These are phyloP conservation scores for Psittacara wagleri DNA, from an alignment of 2,113 vertebrate genomes.

Conservation along the genomic window DNA sequence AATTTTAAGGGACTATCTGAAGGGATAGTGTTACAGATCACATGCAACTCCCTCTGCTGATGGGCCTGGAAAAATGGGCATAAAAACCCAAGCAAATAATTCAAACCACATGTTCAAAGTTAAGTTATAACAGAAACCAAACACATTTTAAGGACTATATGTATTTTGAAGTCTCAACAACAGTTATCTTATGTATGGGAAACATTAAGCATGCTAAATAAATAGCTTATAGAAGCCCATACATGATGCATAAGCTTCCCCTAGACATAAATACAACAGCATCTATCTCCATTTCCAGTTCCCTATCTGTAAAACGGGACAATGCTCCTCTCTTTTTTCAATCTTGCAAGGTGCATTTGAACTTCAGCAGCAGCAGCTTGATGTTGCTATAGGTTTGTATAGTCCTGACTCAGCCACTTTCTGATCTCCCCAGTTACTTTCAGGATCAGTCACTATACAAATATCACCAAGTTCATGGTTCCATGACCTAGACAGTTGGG, in stretches of 20 bases:
- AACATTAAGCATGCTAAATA: background rate
- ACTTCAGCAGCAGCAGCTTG: background rate
- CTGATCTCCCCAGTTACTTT: background rate
- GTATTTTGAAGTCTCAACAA: background rate
- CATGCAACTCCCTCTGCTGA: background rate
- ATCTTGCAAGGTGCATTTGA: background rate
- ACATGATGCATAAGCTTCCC: background rate
- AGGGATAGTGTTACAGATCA: conserved; percentile 27
- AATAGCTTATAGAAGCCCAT: background rate
- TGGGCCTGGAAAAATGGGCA: conserved; percentile 19
- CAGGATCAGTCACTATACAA: background rate
- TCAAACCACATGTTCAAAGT: conserved; percentile 41
- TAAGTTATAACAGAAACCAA: background rate
- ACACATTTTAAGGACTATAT: background rate
- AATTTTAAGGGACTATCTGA: conserved; percentile 35
- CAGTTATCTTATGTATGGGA: background rate
- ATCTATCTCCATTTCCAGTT: background rate
- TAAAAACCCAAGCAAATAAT: conserved; percentile 4
- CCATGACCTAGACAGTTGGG: background rate
- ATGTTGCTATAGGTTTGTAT: background rate
- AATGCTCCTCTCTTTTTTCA: background rate
- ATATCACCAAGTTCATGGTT: background rate
- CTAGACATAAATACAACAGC: background rate
- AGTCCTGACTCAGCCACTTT: background rate
- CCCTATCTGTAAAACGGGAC: background rate